Base-by-base conservation (phyloP, 2,888 invertebrate genomes). In the Tortrix viridana region DNA sequence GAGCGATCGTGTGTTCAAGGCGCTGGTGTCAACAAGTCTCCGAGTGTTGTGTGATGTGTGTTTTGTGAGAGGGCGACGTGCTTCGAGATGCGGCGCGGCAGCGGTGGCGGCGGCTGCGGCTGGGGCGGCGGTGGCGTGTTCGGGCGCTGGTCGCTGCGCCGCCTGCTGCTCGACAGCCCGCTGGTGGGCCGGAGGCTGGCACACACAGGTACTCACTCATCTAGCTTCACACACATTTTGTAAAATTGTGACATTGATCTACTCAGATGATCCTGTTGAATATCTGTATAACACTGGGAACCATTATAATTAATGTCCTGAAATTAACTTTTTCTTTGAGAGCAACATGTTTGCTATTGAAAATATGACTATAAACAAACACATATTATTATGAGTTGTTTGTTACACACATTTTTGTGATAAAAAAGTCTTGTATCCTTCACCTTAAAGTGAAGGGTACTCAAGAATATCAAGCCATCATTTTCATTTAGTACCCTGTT, bases 111-210 rank as follows among this genome's bases (percentile, higher is more conserved):
- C 49, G 87, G 89, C 69, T 88, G 89, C 69, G 84, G 89, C 76
- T 89, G 92, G 85, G 89, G 91, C 69, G 88, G 90, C 48, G 71
- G 72, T 66, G 92, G 91, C 62, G 80, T 89, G 69, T 81, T 91
- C 56, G 89, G 92, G 67, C 89, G 95, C 73, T 95, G 95, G 92
- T 96, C 95, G 19, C 84, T 96, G 44, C 93, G 95, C 50, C 93
- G 95, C 67, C 87, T 96, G 67, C 92, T 96, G 63, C 94, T 95
- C 65, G 94, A 95, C 71, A 95, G 95, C 80, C 95, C 95, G 3
- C 89, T 95, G 19, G 93, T 95, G 60, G 95, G 95, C 41, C 91
- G 95, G 56, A 92, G 95, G 73, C 93, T 95, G 23, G 91, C 92
- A 43, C 89, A 92, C 67, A 86, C 92, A 88, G 91, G 92, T 61